phyloP scores from a whole-genome alignment of 2,113 vertebrate genomes.

The Calypte anna region DNA sequence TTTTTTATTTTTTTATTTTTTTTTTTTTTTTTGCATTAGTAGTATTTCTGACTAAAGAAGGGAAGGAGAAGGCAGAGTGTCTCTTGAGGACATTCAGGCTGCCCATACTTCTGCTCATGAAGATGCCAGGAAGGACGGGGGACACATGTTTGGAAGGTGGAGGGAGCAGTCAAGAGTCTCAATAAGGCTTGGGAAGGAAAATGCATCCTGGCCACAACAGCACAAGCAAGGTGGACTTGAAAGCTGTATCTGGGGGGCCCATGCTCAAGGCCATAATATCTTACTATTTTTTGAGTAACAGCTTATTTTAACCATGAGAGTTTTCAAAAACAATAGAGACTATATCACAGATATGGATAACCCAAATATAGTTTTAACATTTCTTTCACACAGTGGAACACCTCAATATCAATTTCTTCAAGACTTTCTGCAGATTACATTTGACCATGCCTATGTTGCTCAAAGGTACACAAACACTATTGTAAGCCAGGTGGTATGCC shows the following conservation, averaged over 20 bases:
- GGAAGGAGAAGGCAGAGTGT: background rate
- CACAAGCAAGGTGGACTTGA: background rate
- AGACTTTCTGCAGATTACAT: background rate
- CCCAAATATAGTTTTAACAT: background rate
- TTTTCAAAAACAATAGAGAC: background rate
- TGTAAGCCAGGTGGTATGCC: background rate
- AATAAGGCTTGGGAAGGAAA: background rate
- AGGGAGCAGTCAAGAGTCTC: background rate
- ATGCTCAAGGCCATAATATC: background rate
- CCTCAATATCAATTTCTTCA: background rate
- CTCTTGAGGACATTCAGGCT: background rate
- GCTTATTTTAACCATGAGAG: background rate
- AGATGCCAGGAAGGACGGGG: background rate
- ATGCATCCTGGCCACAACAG: background rate
- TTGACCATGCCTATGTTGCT: background rate
- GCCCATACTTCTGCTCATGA: background rate
- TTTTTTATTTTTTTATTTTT: too few relatives aligned
- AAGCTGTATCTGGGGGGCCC: fast-evolving
- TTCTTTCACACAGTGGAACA: background rate
- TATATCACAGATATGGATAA: background rate
- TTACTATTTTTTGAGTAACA: background rate
- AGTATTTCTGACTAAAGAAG: background rate
- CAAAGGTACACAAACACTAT: background rate
- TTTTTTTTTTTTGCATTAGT: background rate
- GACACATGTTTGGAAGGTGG: background rate